Conservation (phyloP, 2,888 invertebrate genomes). For the Spisula solida region DNA sequence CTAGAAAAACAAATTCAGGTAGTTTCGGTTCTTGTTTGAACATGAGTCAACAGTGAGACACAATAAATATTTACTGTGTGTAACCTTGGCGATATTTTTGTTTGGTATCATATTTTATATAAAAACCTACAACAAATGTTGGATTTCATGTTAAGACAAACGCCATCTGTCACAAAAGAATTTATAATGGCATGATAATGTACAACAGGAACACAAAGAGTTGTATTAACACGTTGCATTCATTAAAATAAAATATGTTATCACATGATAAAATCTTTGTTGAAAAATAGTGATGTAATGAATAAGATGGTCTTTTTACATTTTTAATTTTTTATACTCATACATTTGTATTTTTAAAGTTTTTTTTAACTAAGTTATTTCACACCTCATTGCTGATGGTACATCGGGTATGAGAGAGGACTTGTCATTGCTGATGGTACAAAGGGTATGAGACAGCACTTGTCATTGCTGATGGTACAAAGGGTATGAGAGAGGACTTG, state of each 20-base stretch:
- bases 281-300: not conserved
- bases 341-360: too few relatives aligned
- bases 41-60: not conserved
- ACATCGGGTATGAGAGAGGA: too few relatives aligned
- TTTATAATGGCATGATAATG: not conserved
- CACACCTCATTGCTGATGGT: too few relatives aligned
- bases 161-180: not conserved
- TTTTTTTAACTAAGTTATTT: too few relatives aligned
- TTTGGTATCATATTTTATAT: not conserved
- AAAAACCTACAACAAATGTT: not conserved
- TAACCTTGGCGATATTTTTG: not conserved
- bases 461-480: too few relatives aligned
- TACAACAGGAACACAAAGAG: not conserved
- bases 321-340: not conserved
- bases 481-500: too few relatives aligned
- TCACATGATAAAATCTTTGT: not conserved
- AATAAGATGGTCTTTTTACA: not conserved
- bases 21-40: not conserved
- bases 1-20: not conserved
- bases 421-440: too few relatives aligned
- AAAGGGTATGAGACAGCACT: too few relatives aligned
- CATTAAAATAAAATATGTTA: slow-evolving; percentile 12
- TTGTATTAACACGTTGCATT: not conserved
- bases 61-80: not conserved
- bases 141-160: not conserved